Conservation (phyloP, 1,140 invertebrate genomes). For the Prorops nasuta region DNA sequence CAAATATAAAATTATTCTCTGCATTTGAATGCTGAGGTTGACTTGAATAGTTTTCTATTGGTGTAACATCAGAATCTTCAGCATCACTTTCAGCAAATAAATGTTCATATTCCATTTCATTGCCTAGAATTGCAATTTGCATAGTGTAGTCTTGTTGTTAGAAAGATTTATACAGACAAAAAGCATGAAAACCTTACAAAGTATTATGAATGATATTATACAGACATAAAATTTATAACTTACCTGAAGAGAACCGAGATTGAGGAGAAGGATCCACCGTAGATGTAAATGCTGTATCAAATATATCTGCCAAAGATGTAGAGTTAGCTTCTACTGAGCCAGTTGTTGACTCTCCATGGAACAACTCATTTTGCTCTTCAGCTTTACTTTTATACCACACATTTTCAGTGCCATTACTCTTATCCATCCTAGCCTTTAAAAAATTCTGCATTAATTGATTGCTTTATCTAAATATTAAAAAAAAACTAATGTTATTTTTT, state of each 20-base stretch:
- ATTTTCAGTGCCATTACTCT: conserved; percentile 40
- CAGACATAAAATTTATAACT: conserved; percentile 1
- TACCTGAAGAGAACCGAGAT: conserved; percentile 51
- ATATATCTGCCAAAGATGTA: conserved; percentile 57
- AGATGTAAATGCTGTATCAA: conserved; percentile 59
- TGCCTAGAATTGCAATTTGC: conserved; percentile 35
- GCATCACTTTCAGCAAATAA: conserved; percentile 58
- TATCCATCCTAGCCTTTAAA: conserved; percentile 39
- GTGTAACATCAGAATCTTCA: conserved; percentile 48
- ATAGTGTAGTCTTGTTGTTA: too few relatives aligned
- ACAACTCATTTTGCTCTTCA: conserved; percentile 39
- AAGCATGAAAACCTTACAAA: too few relatives aligned
- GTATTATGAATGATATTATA: too few relatives aligned
- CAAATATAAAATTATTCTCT: conserved; percentile 30
- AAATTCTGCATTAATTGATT: not conserved
- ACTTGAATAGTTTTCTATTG: conserved; percentile 36
- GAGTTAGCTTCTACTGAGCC: conserved; percentile 49
- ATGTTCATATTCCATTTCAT: conserved; percentile 57
- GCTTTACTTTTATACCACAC: conserved; percentile 44
- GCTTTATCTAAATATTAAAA: not conserved
- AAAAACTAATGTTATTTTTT: not conserved
- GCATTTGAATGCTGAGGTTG: conserved; percentile 28
- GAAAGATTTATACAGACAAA: too few relatives aligned
- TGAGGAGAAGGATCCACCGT: conserved; percentile 55
- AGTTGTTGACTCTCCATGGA: conserved; percentile 39